These are phyloP conservation scores for Boulengeromyrus knoepffleri DNA, from an alignment of 2,113 vertebrate species.

Conservation along the genomic window DNA sequence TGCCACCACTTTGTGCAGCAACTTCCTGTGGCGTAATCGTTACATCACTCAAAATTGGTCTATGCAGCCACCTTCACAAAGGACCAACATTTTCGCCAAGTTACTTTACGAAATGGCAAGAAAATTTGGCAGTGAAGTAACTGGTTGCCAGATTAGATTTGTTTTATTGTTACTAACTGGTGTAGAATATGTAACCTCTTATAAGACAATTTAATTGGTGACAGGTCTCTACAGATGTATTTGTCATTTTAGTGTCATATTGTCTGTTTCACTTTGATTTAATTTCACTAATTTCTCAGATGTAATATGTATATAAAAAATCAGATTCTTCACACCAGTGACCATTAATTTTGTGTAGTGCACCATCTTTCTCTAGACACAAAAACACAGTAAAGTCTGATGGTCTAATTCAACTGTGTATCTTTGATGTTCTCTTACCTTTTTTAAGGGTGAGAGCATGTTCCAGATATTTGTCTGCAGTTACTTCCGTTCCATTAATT, in stretches of 20 bases:
- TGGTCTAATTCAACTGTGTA: neutral
- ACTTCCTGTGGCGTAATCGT: no score
- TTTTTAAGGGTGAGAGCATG: slow-evolving; percentile 39
- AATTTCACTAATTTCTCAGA: neutral
- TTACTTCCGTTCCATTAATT: slow-evolving; percentile 20
- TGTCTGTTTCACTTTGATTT: neutral
- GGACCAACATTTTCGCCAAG: neutral
- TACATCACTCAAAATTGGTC: no score
- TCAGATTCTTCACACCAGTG: neutral
- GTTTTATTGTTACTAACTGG: neutral
- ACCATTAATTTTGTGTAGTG: neutral
- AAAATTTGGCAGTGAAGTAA: neutral
- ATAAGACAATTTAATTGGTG: no score
- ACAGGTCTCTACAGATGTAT: neutral
- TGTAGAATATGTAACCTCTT: no score
- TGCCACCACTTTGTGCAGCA: no score
- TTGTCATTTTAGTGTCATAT: neutral
- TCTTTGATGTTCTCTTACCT: slow-evolving; percentile 28
- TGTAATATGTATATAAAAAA: neutral
- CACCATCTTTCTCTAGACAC: neutral
- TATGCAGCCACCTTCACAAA: neutral
- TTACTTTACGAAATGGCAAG: neutral
- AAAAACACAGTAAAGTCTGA: neutral
- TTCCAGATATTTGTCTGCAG: slow-evolving; percentile 46
- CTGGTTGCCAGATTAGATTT: neutral